Evolutionary conservation across 2,888 invertebrate genomes (phyloP).

Genomic region (Leucoptera coffeella): DNA sequence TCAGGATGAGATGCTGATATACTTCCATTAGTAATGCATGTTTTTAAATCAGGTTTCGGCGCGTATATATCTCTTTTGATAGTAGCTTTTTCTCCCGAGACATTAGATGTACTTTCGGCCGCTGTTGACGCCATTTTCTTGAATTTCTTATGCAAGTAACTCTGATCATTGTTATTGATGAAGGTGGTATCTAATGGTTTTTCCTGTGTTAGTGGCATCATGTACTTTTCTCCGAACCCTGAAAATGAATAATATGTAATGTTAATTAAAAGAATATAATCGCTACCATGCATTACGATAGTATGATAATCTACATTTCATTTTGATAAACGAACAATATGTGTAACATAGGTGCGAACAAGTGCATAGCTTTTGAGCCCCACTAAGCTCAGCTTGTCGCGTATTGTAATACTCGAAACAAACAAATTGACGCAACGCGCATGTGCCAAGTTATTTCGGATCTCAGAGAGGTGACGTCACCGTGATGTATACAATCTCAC

Average conservation of each 20-base stretch:
- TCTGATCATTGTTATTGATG: conserved; percentile 57
- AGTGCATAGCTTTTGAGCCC: no score
- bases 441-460: conserved; percentile 29
- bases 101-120: conserved; percentile 25
- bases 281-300: no score
- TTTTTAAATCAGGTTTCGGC: conserved; percentile 20
- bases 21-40: conserved; percentile 34
- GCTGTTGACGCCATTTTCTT: conserved; percentile 74
- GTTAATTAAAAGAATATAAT: no score
- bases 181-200: conserved; percentile 43
- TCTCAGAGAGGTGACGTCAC: conserved; percentile 48
- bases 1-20: conserved; percentile 42
- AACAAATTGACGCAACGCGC: conserved; percentile 39
- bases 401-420: no score
- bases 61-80: conserved; percentile 24
- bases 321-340: no score
- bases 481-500: conserved; percentile 32
- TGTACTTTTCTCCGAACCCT: conserved; percentile 36
- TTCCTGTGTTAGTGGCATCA: conserved; percentile 45
- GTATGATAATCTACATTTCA: no score
- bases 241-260: conserved; percentile 15
- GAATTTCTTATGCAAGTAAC: conserved; percentile 89
- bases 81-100: conserved; percentile 18
- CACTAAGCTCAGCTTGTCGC: no score
- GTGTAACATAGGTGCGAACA: no score